Conservation (phyloP, 1,140 invertebrate genomes). For the Uloborus diversus region DNA sequence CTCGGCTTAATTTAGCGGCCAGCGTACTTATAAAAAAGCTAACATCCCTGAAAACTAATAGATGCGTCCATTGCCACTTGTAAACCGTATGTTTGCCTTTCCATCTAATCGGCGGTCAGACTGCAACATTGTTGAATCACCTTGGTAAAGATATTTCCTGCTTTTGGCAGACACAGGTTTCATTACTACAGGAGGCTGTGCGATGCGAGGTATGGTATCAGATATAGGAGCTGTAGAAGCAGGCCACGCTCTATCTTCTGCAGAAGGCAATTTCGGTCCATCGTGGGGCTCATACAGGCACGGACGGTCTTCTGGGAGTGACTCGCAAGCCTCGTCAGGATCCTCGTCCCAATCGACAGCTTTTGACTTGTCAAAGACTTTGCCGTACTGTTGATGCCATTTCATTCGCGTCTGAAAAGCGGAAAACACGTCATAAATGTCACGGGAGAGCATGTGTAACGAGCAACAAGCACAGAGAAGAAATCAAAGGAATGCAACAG, state of each 20-base stretch:
- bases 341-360: slow-evolving; percentile 33
- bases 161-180: slow-evolving; percentile 1
- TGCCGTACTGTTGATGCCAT: slow-evolving; percentile 15
- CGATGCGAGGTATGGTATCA: slow-evolving; percentile 4
- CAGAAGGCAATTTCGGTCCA: not conserved
- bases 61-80: too few species aligned
- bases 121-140: too few species aligned
- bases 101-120: too few species aligned
- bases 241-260: slow-evolving; percentile 13
- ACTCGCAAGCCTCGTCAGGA: not conserved
- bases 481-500: too few species aligned
- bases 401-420: slow-evolving; percentile 3
- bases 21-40: not conserved
- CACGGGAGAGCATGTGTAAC: too few species aligned
- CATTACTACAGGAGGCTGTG: slow-evolving; percentile 16
- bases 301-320: not conserved
- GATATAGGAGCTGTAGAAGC: not conserved
- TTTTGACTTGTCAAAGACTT: not conserved
- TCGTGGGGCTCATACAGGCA: not conserved
- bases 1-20: not conserved
- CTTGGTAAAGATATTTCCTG: slow-evolving; percentile 9
- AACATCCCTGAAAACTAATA: not conserved
- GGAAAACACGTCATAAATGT: too few species aligned
- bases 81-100: too few species aligned
- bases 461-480: too few species aligned